Base-by-base conservation (phyloP, 2,888 invertebrate species). In the Tigriopus californicus region DNA sequence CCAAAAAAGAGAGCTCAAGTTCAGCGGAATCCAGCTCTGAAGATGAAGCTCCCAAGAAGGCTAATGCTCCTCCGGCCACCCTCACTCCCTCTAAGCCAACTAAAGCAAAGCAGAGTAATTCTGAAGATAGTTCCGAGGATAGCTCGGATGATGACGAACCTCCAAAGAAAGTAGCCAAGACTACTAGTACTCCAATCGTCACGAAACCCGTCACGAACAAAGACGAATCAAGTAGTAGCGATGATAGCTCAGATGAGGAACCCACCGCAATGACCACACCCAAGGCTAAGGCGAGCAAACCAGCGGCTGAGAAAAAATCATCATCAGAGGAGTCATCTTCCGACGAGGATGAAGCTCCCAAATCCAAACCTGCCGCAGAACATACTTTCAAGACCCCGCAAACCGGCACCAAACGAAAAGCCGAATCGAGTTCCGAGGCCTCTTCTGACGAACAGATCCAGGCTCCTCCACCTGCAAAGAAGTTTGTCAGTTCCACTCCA, bases 21-120 rank as follows among this genome's bases (percentile, higher is more conserved):
- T 54, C 54, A 40, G 54, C 33, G 15, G 54, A 54, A 1, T 40
- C 54, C 44, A 44, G 44, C 44, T 54, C 54, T 33, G 54, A 54
- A 33, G 54, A 54, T 33, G 54, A 54, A n/a, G 33, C 54, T 33
- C n/a, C 54, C 8, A 44, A 44, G 18, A 18, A 44, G 15, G 5
- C 44, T 11, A 18, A 18, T 5, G 44, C 4, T 44, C 15, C n/a
- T 18, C n/a, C 15, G 5, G 44, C 15, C 15, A 44, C 15, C 44
- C 3, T n/a, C 44, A 44, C 18, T 44, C 15, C n/a, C 3, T 3
- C 18, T 5, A 44, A 44, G 44, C 3, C 3, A 18, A 11, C 15
- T 5, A 18, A 18, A 10, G 18, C n/a, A 3, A 44, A 44, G 18
- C 4, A 18, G 10, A 44, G 18, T n/a, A 44, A 10, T 5, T 44